Base-by-base conservation (phyloP, 1,140 invertebrate species). In the Antheraea mylitta region DNA sequence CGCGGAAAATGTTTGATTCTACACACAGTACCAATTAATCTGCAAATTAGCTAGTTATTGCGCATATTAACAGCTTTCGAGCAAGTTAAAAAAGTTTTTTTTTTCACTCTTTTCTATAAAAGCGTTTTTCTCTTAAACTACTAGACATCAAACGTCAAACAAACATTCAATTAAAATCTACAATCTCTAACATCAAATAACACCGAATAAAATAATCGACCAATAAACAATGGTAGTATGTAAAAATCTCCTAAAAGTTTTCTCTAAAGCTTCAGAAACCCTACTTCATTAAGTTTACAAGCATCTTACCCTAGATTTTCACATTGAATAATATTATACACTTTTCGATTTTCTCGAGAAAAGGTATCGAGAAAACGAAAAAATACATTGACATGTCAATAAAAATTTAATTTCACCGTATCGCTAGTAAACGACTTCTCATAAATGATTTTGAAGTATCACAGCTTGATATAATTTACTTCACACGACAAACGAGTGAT, bases 71-170 rank as follows among this genome's bases (percentile, higher is more conserved):
- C 22, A 30, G 22, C 22, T 30, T 30, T 4, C 22, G 22, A 30
- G 22, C 16, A 53, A 16, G 16, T 53, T 53, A 53, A 53, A 53
- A 53, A n/a, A 53, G 13, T 10, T 61, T 61, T 9, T 30, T 37
- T 16, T 64, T 37, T 18, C 16, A n/a, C n/a, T n/a, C 45, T 37
- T n/a, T 38, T 78, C 85, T 87, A 88, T 84, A 85, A 89, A 89
- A 90, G 86, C 88, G 85, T 81, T 89, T n/a, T 86, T 77, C 70
- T 66, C 73, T 84, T 88, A 89, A 37, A 73, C 80, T 82, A 86
- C 88, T 53, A 78, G 79, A 91, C 88, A 91, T 73, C 87, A 84
- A 91, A 91, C 89, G 86, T 85, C 82, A 88, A 90, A 87, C 72
- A 79, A 90, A 90, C 77, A 82, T 70, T 79, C 37, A 59, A 58